Evolutionary conservation across 2,797 vertebrate species (phyloP), one percentile per base, ranked within the genome.

Genomic region (Myripristis murdjan): DNA sequence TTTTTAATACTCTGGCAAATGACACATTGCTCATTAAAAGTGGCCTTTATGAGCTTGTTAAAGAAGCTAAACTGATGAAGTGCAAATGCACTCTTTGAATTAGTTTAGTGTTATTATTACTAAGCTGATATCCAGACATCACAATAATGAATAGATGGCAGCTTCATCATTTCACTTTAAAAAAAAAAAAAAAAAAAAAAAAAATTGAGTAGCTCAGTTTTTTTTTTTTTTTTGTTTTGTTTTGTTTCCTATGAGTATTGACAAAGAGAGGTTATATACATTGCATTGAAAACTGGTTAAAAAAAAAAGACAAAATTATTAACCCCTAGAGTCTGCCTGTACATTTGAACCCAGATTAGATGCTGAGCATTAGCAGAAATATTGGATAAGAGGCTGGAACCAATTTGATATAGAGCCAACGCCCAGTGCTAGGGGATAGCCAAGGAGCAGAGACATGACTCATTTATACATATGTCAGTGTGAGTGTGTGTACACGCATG

Each of bases 281-380:
- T 23, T 23, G 1, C 1, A 3, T 23, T 23, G 23, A 23, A 23
- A 23, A 23, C 23, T 23, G 23, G 23, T 23, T 3, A n/a, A n/a
- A n/a, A n/a, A n/a, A n/a, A n/a, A n/a, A n/a, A n/a, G n/a, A n/a
- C n/a, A 1, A 88, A 83, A 79, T 74, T 33, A 52, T 60, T 15
- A 56, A 56, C 81, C 70, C 65, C 8, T 0, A 0, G 51, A 64
- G 62, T 35, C 48, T 24, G 24, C 31, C 37, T 70, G 69, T 71
- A 18, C 2, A 54, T 37, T 43, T 61, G 75, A 72, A 26, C 46
- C 52, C 65, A 53, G 44, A 60, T 58, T 51, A 64, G 65, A 20
- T 76, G 78, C 77, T 85, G 80, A 87, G 71, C 83, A 87, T 91
- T 83, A 43, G 28, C 77, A 90, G 79, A 83, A 85, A 78, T 72